These are phyloP conservation scores for Montifringilla adamsi DNA, from an alignment of 2,113 vertebrate species.

Conservation along the genomic window DNA sequence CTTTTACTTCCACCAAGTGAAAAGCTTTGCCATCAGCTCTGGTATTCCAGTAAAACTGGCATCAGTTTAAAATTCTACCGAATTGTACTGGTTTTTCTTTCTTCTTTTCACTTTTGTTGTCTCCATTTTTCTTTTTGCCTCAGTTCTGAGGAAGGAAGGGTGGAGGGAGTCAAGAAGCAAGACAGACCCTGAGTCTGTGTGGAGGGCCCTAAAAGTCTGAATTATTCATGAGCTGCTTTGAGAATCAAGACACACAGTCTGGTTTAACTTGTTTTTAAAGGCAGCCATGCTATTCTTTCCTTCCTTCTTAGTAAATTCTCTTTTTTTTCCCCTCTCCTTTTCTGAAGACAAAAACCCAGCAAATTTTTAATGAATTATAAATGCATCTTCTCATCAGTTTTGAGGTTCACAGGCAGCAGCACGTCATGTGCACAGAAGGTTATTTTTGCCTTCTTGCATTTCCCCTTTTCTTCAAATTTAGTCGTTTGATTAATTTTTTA, in stretches of 20 bases:
- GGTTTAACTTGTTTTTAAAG: conserved; percentile 29
- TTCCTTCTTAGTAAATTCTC: background rate
- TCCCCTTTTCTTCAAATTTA: conserved; percentile 32
- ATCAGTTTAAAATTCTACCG: background rate
- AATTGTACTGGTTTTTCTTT: background rate
- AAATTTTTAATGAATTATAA: conserved; percentile 70
- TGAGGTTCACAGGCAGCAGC: conserved; percentile 30
- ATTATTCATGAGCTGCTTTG: conserved; percentile 48
- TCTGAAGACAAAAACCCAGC: conserved; percentile 45
- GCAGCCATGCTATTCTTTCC: background rate
- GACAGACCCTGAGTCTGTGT: background rate
- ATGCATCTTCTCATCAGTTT: conserved; percentile 6
- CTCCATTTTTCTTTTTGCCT: background rate
- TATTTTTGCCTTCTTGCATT: conserved; percentile 20
- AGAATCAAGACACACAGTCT: conserved; percentile 14
- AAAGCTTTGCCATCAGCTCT: background rate
- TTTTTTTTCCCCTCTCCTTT: background rate
- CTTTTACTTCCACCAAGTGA: background rate
- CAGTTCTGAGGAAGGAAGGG: background rate
- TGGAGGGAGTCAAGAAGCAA: background rate
- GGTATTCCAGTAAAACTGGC: background rate
- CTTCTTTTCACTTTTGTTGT: background rate
- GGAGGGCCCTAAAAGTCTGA: background rate
- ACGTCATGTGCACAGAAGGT: background rate
- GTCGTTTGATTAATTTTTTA: conserved; percentile 66